Percentiles rank a stretch among this genome's conserved stretches.
These are phyloP conservation scores for Eulemur albifrons DNA, from an alignment of 2,797 vertebrate species.

Conservation along the genomic window DNA sequence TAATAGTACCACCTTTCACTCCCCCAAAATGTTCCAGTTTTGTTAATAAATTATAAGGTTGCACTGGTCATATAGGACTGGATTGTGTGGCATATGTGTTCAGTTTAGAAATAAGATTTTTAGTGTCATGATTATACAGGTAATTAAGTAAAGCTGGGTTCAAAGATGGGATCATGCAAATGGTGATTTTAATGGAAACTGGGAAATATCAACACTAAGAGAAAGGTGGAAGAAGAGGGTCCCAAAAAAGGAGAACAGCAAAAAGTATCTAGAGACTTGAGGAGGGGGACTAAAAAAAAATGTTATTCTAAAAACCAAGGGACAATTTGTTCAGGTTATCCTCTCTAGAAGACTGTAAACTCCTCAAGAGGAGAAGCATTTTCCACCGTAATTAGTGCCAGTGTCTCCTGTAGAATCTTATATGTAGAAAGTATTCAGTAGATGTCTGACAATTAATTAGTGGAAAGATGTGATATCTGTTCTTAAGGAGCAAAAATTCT, in stretches of 20 bases:
- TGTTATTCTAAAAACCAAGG: constrained; percentile 4
- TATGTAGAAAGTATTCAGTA: not conserved
- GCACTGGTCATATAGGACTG: not conserved
- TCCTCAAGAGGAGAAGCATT: not conserved
- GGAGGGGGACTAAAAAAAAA: not conserved
- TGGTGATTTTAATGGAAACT: not conserved
- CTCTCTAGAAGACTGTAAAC: not conserved
- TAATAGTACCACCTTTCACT: not conserved
- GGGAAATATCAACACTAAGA: not conserved
- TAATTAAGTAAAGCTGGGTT: not conserved
- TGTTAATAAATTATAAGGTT: not conserved
- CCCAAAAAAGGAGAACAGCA: not conserved
- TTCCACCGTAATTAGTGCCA: not conserved
- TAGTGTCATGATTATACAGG: not conserved
- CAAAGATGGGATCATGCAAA: not conserved
- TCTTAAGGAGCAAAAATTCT: not conserved
- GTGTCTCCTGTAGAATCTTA: not conserved
- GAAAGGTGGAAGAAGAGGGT: not conserved
- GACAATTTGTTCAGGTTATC: not conserved
- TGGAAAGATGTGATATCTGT: not conserved
- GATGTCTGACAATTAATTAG: not conserved
- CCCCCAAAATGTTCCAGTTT: not conserved
- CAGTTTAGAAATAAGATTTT: not conserved
- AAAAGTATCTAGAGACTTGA: not conserved
- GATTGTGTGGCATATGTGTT: not conserved